phyloP scores from a whole-genome alignment of 2,888 invertebrate species.

The Phengaris arion region DNA sequence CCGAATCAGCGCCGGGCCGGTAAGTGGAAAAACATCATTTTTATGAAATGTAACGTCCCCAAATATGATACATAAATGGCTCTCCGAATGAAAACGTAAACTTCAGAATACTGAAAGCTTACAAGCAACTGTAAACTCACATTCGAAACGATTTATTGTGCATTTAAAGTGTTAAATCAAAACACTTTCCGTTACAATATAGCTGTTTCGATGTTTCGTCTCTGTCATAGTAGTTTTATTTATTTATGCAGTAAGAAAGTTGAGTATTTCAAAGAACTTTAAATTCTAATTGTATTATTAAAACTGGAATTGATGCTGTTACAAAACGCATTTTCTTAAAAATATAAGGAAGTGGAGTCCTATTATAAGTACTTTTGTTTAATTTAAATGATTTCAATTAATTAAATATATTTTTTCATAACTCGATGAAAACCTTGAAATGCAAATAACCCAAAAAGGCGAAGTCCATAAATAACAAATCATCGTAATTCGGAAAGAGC shows the following conservation, averaged over 20 bases:
- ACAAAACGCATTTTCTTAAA: too few relatives aligned
- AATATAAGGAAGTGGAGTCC: too few relatives aligned
- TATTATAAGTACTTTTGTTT: too few relatives aligned
- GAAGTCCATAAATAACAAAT: conserved; percentile 3
- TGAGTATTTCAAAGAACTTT: too few relatives aligned
- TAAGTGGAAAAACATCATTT: too few relatives aligned
- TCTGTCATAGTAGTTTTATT: neutral
- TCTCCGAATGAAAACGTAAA: conserved; percentile 23
- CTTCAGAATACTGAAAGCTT: conserved; percentile 24
- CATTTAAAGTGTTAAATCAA: conserved; percentile 13
- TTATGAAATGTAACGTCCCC: neutral
- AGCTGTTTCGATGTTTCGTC: neutral
- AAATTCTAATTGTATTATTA: too few relatives aligned
- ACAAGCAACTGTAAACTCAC: conserved; percentile 20
- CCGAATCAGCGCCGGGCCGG: too few relatives aligned
- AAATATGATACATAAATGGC: neutral
- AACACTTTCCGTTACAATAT: conserved; percentile 16
- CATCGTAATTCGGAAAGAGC: neutral
- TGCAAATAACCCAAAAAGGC: neutral
- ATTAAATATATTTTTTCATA: too few relatives aligned
- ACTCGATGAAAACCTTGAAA: neutral
- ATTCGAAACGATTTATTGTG: conserved; percentile 25
- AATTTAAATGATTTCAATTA: too few relatives aligned
- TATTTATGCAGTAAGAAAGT: too few relatives aligned
- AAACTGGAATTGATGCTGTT: too few relatives aligned